Evolutionary conservation across 2,888 invertebrate genomes (phyloP).

Genomic region (Agrochola lychnidis): DNA sequence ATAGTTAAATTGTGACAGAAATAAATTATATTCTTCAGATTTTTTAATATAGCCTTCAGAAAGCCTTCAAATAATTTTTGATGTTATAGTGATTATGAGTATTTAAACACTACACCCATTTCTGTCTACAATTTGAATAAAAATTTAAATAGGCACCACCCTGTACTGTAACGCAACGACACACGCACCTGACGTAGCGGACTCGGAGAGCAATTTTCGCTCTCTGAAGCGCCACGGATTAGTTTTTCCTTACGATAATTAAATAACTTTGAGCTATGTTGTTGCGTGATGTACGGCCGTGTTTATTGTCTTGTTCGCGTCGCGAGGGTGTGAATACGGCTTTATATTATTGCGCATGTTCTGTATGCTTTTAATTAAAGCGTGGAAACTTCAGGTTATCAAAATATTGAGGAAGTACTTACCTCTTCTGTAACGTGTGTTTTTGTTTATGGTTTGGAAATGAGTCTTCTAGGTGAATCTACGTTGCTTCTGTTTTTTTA

Average conservation of each 20-base stretch:
- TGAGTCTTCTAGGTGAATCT: background rate
- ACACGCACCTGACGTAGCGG: constrained; percentile 83
- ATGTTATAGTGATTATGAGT: background rate
- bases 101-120: background rate
- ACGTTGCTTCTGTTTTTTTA: background rate
- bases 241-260: constrained; percentile 90
- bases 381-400: constrained; percentile 63
- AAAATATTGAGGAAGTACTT: constrained; percentile 58
- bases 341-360: constrained; percentile 75
- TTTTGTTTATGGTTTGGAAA: constrained; percentile 38
- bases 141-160: constrained; percentile 64
- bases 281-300: constrained; percentile 87
- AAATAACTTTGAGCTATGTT: constrained; percentile 90
- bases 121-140: background rate
- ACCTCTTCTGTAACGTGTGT: constrained; percentile 20
- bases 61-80: no score
- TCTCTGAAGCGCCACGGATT: constrained; percentile 84
- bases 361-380: constrained; percentile 67
- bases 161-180: constrained; percentile 78
- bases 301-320: constrained; percentile 85
- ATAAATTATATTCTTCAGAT: background rate
- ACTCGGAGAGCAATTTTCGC: constrained; percentile 85
- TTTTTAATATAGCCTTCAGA: background rate
- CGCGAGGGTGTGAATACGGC: constrained; percentile 72
- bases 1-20: background rate